A percentile compares a stretch with the other conserved stretches of the same genome.
Evolutionary conservation across 2,888 invertebrate species (phyloP).

Genomic region (Calameuta filiformis): DNA sequence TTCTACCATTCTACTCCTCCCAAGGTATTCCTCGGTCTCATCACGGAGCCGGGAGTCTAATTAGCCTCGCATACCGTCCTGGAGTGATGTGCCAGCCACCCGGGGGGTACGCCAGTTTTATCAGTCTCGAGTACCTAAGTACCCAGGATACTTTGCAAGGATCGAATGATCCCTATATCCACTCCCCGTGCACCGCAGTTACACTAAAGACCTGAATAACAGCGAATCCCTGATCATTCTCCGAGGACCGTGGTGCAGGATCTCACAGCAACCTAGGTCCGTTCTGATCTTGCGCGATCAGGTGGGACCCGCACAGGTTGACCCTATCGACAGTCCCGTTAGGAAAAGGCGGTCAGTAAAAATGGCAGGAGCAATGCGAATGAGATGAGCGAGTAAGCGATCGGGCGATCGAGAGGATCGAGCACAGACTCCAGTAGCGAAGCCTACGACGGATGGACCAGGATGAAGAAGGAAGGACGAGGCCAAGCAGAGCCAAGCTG

Average conservation of each 20-base stretch:
- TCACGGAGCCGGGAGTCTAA: conserved; percentile 35
- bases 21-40: conserved; percentile 9
- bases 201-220: not conserved
- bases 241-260: not conserved
- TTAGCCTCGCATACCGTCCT: conserved; percentile 49
- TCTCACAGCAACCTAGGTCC: not conserved
- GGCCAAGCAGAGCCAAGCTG: not conserved
- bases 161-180: not conserved
- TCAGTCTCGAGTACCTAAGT: conserved; percentile 24
- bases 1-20: not conserved
- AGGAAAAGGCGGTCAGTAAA: not conserved
- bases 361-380: not conserved
- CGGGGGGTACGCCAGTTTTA: conserved; percentile 42
- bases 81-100: conserved; percentile 34
- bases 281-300: not conserved
- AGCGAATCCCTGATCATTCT: not conserved
- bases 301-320: not conserved
- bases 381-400: not conserved
- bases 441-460: not conserved
- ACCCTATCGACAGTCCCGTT: not conserved
- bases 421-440: not conserved
- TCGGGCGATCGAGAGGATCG: not conserved
- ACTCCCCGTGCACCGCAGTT: not conserved
- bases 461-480: not conserved
- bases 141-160: not conserved